Evolutionary conservation across 2,113 vertebrate genomes (phyloP), one percentile per base, ranked within the genome.

Genomic region (Pangasianodon hypophthalmus): DNA sequence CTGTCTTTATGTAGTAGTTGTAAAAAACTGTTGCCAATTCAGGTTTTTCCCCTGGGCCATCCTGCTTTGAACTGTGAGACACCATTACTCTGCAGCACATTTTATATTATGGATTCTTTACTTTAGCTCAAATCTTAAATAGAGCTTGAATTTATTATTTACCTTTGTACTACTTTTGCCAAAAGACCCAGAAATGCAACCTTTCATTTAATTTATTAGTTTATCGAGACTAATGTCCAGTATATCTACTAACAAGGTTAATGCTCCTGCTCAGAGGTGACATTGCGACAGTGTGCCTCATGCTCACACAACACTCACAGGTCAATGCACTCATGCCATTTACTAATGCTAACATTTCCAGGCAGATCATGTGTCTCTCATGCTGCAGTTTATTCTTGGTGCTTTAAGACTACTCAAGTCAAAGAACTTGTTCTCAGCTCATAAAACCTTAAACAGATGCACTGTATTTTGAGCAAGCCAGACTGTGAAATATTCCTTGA

Each of bases 391-490:
- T 89, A 87, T 93, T 92, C 69, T 88, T 91, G 80, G 87, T 58
- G 77, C 91, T 89, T 92, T 93, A 75, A 91, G 84, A 90, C 92
- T 92, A 89, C 79, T 82, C 26, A 9, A 80, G 54, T 90, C 91
- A 86, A 86, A 77, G 84, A 91, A 93, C 91, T 92, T 92, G 90
- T 93, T 92, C 87, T 62, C 92, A 93, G 90, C 83, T 91, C 90
- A 91, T 92, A 84, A 92, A 90, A 85, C 90, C 62, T 71, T 87
- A 56, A 88, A 91, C 84, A 88, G 91, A 90, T 50, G 84, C 84
- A 77, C 50, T 64, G 32, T 84, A 71, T n/a, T 88, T 46, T 84
- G 13, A 84, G 82, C 58, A 29, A 84, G 21, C 13, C 56, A 29
- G 56, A 62, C 41, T 46, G 21, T 62, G 14, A 62, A 60, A 62